Evolutionary conservation across 2,797 vertebrate species (phyloP), one percentile per base, ranked within the genome.

Genomic region (Myotis myotis): DNA sequence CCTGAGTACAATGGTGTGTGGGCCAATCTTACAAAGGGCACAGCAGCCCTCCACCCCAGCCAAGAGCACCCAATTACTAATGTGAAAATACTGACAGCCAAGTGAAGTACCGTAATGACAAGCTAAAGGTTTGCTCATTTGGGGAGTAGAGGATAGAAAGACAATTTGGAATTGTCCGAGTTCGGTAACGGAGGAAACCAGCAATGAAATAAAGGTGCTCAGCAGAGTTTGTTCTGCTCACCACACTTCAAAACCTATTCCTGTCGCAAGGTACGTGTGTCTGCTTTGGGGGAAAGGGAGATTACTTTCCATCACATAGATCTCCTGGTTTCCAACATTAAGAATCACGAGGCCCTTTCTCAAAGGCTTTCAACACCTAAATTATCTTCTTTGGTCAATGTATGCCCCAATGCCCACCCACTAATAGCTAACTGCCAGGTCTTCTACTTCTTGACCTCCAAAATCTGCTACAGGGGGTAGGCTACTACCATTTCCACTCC

Each of bases 11-110:
- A 66, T 51, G 76, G 36, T 68, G 89, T 75, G 94, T 89, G 87
- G 70, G 93, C 89, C 55, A 89, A 30, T 22, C 87, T 95, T 60
- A 71, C 79, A 92, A 96, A 97, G 96, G 95, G 93, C 95, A 97
- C 88, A 51, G 76, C 92, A 38, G 95, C 64, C 95, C 85, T 81
- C 93, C 94, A 94, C 94, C 94, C 92, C 93, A 92, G 51, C n/a
- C 90, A 70, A 74, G 83, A 53, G 88, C 92, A 95, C 76, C 89
- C 90, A 62, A 49, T 72, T 88, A 86, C 78, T 95, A 90, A 71
- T 80, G 79, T 72, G 92, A 96, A 91, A 76, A 81, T 22, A 87
- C 71, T 84, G 82, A 87, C 33, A 80, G 85, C 72, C 89, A 94
- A 93, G 28, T 86, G 60, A 89, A 91, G 91, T 0, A 47, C 74